Percentiles rank a stretch among this genome's conserved stretches.
phyloP scores from a whole-genome alignment of 2,888 invertebrate genomes.

The Neoscelio sp. region DNA sequence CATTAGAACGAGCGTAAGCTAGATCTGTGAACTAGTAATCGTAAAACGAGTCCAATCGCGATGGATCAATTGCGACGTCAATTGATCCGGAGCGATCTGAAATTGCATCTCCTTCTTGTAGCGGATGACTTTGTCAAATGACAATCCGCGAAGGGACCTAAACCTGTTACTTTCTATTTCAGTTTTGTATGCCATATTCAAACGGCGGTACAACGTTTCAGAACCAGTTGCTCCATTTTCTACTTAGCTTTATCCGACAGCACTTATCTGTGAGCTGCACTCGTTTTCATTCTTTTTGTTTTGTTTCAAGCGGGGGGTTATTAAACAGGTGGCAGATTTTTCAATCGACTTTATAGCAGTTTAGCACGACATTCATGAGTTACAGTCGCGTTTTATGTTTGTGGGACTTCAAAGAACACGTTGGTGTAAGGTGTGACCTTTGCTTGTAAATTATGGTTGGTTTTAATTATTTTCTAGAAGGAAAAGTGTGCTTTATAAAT shows the following conservation, averaged over 20 bases:
- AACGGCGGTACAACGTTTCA: conserved; percentile 14
- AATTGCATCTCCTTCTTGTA: conserved; percentile 38
- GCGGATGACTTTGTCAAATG: conserved; percentile 10
- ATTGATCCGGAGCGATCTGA: conserved; percentile 29
- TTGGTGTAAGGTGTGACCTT: neutral
- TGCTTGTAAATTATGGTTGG: too few relatives aligned
- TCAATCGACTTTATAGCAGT: conserved; percentile 1
- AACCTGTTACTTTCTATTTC: conserved; percentile 53
- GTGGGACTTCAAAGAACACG: neutral
- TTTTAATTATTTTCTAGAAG: too few relatives aligned
- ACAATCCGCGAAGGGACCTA: conserved; percentile 13
- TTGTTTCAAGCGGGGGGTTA: neutral
- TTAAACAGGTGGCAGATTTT: conserved; percentile 36
- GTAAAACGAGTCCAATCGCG: conserved; percentile 43
- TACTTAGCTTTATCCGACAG: conserved; percentile 32
- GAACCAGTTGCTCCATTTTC: conserved; percentile 51
- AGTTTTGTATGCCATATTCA: conserved; percentile 27
- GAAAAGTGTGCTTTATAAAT: too few relatives aligned
- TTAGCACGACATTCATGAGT: conserved; percentile 4
- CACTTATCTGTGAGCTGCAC: conserved; percentile 27
- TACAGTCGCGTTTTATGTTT: neutral
- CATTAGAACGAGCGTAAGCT: conserved; percentile 42
- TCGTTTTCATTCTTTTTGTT: conserved; percentile 14
- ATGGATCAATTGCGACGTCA: conserved; percentile 35
- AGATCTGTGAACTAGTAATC: conserved; percentile 39